A percentile compares a stretch with the other conserved stretches of the same genome.
phyloP scores from a whole-genome alignment of 2,888 invertebrate species.

The Cryptosula pallasiana region DNA sequence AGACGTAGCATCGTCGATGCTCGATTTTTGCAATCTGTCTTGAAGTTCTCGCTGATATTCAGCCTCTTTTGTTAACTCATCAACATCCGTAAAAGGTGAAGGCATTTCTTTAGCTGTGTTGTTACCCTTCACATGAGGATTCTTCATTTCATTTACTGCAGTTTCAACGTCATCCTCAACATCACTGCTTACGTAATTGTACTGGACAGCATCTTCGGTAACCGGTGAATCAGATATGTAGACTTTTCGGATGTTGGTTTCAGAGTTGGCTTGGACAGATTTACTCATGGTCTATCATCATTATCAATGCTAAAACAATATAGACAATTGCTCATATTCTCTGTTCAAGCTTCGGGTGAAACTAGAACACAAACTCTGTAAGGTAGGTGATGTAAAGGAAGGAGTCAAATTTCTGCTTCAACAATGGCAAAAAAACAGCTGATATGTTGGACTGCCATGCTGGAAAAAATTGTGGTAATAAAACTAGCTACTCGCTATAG shows the following conservation, averaged over 20 bases:
- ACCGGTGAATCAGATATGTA: constrained; percentile 23
- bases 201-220: background rate
- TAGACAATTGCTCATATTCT: background rate
- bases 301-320: background rate
- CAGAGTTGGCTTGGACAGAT: background rate
- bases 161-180: constrained; percentile 13
- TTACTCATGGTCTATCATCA: background rate
- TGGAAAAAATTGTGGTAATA: too few relatives aligned
- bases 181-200: constrained; percentile 23
- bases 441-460: too few relatives aligned
- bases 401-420: too few relatives aligned
- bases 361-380: too few relatives aligned
- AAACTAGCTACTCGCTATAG: too few relatives aligned
- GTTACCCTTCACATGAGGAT: background rate
- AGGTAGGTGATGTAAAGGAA: too few relatives aligned
- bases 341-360: background rate
- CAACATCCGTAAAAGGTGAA: constrained; percentile 2
- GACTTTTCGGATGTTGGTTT: background rate
- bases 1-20: background rate
- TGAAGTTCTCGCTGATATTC: constrained; percentile 3
- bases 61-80: constrained; percentile 16
- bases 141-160: background rate
- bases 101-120: background rate
- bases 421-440: too few relatives aligned
- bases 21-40: constrained; percentile 7